These are phyloP conservation scores for Galeopterus variegatus DNA, from an alignment of 2,113 vertebrate species.

Conservation along the genomic window DNA sequence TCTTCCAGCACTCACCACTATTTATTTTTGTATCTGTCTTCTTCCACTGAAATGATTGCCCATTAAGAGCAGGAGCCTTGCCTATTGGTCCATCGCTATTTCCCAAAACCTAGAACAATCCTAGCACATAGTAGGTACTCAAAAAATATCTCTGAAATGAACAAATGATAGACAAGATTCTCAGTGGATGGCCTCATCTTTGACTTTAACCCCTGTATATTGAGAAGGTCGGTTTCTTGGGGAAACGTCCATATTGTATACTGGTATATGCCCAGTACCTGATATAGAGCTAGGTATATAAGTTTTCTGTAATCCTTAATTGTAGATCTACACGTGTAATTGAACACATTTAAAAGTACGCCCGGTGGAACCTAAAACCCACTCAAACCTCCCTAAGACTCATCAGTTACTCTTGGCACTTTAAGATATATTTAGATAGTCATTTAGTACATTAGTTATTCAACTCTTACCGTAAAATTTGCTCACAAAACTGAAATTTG, in stretches of 20 bases:
- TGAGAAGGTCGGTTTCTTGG: not conserved
- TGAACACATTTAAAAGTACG: conserved; percentile 7
- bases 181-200: not conserved
- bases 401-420: not conserved
- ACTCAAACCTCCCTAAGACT: not conserved
- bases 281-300: not conserved
- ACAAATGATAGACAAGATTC: not conserved
- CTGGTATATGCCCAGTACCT: not conserved
- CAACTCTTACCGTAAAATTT: conserved; percentile 59
- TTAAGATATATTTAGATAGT: not conserved
- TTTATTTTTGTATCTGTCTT: not conserved
- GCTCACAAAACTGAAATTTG: conserved; percentile 14
- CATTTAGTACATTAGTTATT: not conserved
- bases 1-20: not conserved
- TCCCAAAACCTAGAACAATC: not conserved
- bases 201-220: not conserved
- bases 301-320: not conserved
- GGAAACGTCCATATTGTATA: not conserved
- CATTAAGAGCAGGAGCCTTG: not conserved
- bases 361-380: not conserved
- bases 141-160: not conserved
- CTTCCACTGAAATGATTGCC: not conserved
- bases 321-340: not conserved
- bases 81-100: not conserved
- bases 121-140: not conserved